Conservation (phyloP, 2,113 vertebrate genomes). For the Eurypyga helias region DNA sequence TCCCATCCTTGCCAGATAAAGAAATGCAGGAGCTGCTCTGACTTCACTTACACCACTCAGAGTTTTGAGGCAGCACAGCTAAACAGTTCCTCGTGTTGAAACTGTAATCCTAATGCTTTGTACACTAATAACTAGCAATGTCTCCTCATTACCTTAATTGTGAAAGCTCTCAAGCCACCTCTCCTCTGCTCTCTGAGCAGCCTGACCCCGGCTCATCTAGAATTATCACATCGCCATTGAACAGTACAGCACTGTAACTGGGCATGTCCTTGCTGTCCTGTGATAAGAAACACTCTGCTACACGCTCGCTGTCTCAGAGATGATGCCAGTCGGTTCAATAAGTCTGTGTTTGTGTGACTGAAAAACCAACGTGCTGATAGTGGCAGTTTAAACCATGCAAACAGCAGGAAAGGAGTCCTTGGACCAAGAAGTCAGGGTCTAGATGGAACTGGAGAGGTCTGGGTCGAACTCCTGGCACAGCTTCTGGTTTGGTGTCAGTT, state of each 20-base stretch:
- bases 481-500: not conserved
- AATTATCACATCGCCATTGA: rapidly evolving
- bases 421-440: not conserved
- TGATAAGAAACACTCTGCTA: not conserved
- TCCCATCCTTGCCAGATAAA: not conserved
- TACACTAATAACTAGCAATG: not conserved
- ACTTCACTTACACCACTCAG: not conserved
- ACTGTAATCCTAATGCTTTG: not conserved
- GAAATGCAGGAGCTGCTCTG: not conserved
- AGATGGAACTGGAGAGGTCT: not conserved
- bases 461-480: not conserved
- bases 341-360: not conserved
- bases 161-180: not conserved
- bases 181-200: not conserved
- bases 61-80: not conserved
- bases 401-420: not conserved
- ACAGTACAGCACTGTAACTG: not conserved
- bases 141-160: not conserved
- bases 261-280: not conserved
- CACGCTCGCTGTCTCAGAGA: not conserved
- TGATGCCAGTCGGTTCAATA: not conserved
- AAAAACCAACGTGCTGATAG: not conserved
- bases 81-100: not conserved
- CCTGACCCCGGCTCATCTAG: not conserved
- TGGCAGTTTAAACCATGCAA: not conserved